A percentile compares a stretch with the other conserved stretches of the same genome.
Conservation (phyloP, 92 coral and sea anemone species). For the Pocillopora meandrina region DNA sequence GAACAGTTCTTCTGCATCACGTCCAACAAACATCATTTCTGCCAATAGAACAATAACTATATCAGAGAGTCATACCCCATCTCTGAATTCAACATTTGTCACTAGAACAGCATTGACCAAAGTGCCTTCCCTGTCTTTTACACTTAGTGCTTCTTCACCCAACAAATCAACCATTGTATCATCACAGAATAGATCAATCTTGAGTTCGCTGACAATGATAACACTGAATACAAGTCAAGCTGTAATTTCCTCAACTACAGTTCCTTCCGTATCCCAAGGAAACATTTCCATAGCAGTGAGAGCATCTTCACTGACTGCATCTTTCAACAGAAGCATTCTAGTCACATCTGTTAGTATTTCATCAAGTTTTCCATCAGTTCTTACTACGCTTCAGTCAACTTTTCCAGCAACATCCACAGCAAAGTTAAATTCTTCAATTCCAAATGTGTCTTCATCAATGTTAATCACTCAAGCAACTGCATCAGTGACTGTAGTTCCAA, state of each 20-base stretch:
- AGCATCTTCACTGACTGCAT: not conserved
- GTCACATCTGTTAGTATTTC: not conserved
- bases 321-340: not conserved
- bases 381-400: not conserved
- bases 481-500: not conserved
- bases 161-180: not conserved
- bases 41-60: slow-evolving; percentile 10
- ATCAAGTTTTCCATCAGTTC: slow-evolving; percentile 11
- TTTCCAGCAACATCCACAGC: not conserved
- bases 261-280: not conserved
- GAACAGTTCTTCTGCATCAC: slow-evolving; percentile 12
- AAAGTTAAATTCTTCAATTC: slow-evolving; percentile 6
- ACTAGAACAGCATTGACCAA: slow-evolving; percentile 21
- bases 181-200: not conserved
- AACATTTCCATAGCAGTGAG: not conserved
- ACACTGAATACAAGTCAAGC: not conserved
- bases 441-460: not conserved
- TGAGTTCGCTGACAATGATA: not conserved
- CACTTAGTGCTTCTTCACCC: not conserved
- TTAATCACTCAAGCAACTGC: not conserved
- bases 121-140: not conserved
- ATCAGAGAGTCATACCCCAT: not conserved
- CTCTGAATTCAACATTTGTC: slow-evolving; percentile 19
- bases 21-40: slow-evolving; percentile 3
- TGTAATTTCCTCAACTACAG: not conserved